Evolutionary conservation across 2,113 vertebrate species (phyloP), one percentile per base, ranked within the genome.

Genomic region (Tenebrosternarchus preto): DNA sequence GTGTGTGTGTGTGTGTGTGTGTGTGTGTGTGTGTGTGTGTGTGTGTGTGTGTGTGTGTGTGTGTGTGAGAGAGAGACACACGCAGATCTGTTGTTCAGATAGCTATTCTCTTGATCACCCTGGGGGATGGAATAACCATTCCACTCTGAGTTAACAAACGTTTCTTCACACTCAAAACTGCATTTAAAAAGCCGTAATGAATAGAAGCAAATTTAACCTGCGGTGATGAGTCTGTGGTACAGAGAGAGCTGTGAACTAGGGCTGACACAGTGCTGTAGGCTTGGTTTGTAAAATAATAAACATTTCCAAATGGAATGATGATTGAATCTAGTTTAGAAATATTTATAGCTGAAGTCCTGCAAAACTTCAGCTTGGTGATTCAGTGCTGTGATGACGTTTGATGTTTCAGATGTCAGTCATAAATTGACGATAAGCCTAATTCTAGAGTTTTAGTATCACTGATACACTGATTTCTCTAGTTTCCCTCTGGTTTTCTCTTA

Each of bases 141-240:
- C 68, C 61, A 77, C 46, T 31, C 79, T 81, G 50, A 78, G 70
- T 61, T 80, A 78, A 72, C 71, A 71, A 68, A 73, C 75, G 71
- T 78, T 82, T 74, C 71, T 31, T 69, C 61, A 81, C 76, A 82
- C 76, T 75, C 50, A 67, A 64, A 84, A 78, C 74, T 27, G 50
- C 46, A 70, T 73, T 78, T 78, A 53, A 84, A 78, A 81, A 53
- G 83, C 57, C 76, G 60, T 43, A 74, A 81, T 78, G 60, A 78
- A 73, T 43, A 69, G 63, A 81, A 71, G 56, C 70, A 60, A 81
- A 43, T 46, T 78, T 75, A 64, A 74, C 75, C 63, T 74, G 46
- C 75, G 76, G 80, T 79, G n/a, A 63, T 56, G 36, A 55, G 55
- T 81, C 50, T 81, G 63, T 73, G 61, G 55, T 73, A 72, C 68